Percentiles rank a stretch among this genome's conserved stretches.
Evolutionary conservation across 2,113 vertebrate species (phyloP).

Genomic region (Tragelaphus imberbis): DNA sequence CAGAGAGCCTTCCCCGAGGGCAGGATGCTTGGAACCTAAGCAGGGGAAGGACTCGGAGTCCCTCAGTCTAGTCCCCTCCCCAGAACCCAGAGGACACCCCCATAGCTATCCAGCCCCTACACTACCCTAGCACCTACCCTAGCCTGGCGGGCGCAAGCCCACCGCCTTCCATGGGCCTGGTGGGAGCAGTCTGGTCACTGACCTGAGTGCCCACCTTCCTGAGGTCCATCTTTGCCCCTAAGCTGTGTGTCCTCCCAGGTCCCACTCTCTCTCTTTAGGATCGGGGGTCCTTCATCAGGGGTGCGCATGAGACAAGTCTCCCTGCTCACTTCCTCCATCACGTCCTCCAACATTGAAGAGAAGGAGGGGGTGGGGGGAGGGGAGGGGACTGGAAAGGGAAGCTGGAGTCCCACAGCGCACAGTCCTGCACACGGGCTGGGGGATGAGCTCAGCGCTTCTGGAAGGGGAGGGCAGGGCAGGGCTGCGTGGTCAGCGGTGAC

Average conservation of each 20-base stretch:
- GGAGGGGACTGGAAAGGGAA: background rate
- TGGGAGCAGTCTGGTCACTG: background rate
- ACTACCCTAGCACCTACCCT: background rate
- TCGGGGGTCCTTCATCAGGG: accelerated
- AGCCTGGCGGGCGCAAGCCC: accelerated
- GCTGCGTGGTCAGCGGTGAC: background rate
- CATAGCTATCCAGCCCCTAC: background rate
- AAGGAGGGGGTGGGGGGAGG: accelerated
- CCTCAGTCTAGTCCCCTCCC: background rate
- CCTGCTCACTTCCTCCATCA: background rate
- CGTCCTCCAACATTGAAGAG: background rate
- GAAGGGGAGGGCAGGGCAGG: background rate
- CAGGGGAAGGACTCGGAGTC: background rate
- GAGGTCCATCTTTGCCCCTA: background rate
- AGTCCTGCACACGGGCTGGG: background rate
- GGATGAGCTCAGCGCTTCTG: background rate
- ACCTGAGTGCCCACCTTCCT: background rate
- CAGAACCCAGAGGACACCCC: background rate
- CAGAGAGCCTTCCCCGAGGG: background rate
- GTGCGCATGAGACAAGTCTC: background rate
- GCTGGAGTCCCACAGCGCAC: background rate
- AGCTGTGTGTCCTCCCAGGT: accelerated
- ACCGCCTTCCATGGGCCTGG: background rate
- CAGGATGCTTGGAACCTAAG: background rate
- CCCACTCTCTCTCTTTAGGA: background rate